Percentiles rank a stretch among this genome's conserved stretches.
These are phyloP conservation scores for Sturmia bella DNA, from an alignment of 2,888 invertebrate genomes.

Conservation along the genomic window DNA sequence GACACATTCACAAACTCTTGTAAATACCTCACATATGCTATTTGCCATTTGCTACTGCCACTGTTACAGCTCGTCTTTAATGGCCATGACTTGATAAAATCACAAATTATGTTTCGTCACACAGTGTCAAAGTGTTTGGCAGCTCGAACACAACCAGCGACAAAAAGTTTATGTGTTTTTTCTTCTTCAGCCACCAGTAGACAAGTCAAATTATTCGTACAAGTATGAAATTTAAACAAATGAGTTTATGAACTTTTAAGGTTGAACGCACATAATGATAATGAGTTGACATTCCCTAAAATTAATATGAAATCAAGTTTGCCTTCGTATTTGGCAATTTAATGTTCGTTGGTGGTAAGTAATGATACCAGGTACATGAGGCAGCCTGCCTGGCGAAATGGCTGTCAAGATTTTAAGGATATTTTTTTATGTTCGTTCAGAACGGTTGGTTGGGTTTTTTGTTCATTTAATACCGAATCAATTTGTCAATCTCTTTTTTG, in stretches of 20 bases:
- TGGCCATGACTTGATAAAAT: constrained; percentile 66
- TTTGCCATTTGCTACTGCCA: constrained; percentile 21
- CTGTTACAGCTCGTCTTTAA: constrained; percentile 47
- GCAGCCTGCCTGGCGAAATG: neutral
- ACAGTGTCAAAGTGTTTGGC: constrained; percentile 28
- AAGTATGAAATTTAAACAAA: constrained; percentile 32
- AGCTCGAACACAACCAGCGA: constrained; percentile 1
- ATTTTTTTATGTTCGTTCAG: neutral
- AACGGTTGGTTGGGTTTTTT: constrained; percentile 75
- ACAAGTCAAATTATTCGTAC: neutral
- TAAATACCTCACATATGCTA: neutral
- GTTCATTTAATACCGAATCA: constrained; percentile 73
- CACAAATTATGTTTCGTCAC: constrained; percentile 66
- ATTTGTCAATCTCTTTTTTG: constrained; percentile 77
- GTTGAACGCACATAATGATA: constrained; percentile 64
- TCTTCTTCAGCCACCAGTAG: neutral
- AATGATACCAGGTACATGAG: constrained; percentile 6
- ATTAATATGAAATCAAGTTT: constrained; percentile 62
- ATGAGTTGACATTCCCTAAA: constrained; percentile 67
- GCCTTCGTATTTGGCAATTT: neutral
- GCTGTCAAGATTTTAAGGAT: constrained; percentile 10
- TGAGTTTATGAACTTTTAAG: constrained; percentile 57
- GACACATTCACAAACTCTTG: neutral
- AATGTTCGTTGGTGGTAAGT: constrained; percentile 39
- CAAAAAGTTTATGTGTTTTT: neutral